Base-by-base conservation (phyloP, 2,888 invertebrate genomes). In the Neocrepidodera transversa region DNA sequence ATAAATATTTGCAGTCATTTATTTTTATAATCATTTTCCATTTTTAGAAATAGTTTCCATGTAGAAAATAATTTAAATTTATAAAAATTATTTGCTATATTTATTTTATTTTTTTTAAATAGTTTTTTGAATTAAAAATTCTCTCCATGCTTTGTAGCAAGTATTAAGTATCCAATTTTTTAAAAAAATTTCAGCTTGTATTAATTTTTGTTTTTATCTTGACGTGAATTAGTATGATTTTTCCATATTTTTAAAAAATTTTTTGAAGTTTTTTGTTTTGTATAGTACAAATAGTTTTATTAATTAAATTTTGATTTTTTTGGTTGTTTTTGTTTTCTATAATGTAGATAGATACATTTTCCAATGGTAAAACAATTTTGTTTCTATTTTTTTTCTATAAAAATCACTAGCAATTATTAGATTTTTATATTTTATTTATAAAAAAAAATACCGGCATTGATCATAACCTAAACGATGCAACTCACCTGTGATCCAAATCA, bases 1-100 rank as follows among this genome's bases (percentile, higher is more conserved):
- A 58, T 74, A 70, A 57, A 69, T 62, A 28, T 35, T 51, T 56
- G 68, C 68, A 7, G 74, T 73, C 58, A 65, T 45, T 68, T 60
- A 10, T 40, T n/a, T 36, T 16, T 47, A 32, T 10, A 30, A 16
- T 14, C 10, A 2, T 30, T 47, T 47, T 47, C 47, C 1, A 8
- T 8, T 11, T 28, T 5, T 17, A 30, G 2, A 30, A 10, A 30
- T 10, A 2, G 3, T 30, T 30, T 30, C 30, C 30, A 30, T 6
- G 3, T 30, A 30, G 3, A 30, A 30, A 30, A 30, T 30, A 30
- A 30, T 10, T 30, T 30, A 6, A 10, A 10, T 7, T 2, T 30
- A 30, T 10, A 30, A 30, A 10, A 30, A 10, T 30, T 10, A 30
- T 30, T 30, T 2, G 30, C 30, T 10, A 6, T 10, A 2, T 10